phyloP scores from a whole-genome alignment of 1,140 invertebrate genomes.

The Vollenhovia emeryi region DNA sequence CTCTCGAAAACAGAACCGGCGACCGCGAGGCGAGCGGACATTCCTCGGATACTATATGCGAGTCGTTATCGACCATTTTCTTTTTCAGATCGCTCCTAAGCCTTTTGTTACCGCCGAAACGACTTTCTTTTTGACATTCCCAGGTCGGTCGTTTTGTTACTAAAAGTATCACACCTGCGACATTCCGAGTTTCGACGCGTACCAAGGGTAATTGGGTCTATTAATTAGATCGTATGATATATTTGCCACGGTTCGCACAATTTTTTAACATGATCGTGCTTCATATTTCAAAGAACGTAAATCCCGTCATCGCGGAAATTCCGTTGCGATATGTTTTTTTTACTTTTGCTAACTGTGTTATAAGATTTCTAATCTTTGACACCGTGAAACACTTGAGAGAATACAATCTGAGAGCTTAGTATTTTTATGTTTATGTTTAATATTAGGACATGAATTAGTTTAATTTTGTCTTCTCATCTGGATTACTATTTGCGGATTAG shows the following conservation, averaged over 20 bases:
- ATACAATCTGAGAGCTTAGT: neutral
- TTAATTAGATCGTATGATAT: neutral
- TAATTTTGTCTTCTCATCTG: too few relatives aligned
- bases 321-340: neutral
- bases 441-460: too few relatives aligned
- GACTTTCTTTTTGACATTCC: slow-evolving; percentile 2
- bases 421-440: too few relatives aligned
- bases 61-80: slow-evolving; percentile 53
- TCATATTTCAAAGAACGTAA: neutral
- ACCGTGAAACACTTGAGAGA: neutral
- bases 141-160: neutral
- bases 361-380: neutral
- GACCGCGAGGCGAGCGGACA: slow-evolving; percentile 30
- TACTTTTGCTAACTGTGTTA: neutral
- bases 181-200: neutral
- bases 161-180: neutral
- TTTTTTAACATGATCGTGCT: neutral
- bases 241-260: neutral
- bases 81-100: slow-evolving; percentile 48
- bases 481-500: too few relatives aligned
- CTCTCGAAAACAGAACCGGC: slow-evolving; percentile 46
- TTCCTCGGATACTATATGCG: slow-evolving; percentile 53
- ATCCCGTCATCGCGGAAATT: neutral
- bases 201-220: neutral
- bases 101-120: slow-evolving; percentile 16